Conservation (phyloP, 2,113 vertebrate genomes). For the Heterocephalus glaber region DNA sequence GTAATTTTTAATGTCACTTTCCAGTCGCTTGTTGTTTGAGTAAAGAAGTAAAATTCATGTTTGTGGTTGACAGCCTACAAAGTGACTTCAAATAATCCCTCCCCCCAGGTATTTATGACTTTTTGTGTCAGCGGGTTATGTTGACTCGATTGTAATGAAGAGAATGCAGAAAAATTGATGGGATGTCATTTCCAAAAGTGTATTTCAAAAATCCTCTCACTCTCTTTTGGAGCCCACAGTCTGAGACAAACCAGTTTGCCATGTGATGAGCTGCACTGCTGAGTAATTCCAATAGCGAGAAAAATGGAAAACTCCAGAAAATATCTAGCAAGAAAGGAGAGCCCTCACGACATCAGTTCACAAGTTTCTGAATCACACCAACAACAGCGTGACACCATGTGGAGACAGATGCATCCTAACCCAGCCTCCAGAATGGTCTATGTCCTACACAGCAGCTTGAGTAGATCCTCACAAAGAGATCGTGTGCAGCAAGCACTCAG, state of each 20-base stretch:
- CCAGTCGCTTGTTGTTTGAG: background rate
- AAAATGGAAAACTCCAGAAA: background rate
- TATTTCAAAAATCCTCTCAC: background rate
- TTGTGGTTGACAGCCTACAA: background rate
- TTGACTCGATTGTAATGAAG: background rate
- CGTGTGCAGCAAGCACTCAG: background rate
- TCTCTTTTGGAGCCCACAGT: background rate
- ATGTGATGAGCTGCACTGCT: background rate
- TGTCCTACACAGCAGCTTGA: background rate
- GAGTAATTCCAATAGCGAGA: background rate
- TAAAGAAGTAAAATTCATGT: background rate
- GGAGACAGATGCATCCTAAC: background rate
- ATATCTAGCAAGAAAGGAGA: background rate
- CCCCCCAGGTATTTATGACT: background rate
- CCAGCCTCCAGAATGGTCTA: background rate
- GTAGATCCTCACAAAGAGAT: background rate
- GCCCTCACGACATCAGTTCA: background rate
- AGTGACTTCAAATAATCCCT: background rate
- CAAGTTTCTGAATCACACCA: background rate
- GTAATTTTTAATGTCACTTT: background rate
- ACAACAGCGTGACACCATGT: background rate
- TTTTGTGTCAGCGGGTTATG: background rate
- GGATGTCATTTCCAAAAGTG: background rate
- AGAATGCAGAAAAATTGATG: background rate
- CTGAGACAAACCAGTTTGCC: background rate